Conservation (phyloP, 2,888 invertebrate genomes). For the Sinopyrophorus schimmeli region DNA sequence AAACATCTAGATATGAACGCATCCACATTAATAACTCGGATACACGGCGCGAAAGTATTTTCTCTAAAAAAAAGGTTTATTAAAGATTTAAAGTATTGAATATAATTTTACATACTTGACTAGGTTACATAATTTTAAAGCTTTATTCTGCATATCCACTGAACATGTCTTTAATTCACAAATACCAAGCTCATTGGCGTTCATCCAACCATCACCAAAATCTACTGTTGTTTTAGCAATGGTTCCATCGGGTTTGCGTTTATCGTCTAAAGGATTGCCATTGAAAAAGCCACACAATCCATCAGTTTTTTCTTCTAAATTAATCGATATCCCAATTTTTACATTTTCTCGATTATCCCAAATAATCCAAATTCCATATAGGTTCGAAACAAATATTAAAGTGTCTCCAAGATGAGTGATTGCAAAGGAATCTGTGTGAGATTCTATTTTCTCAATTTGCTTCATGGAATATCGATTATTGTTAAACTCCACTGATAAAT, state of each 20-base stretch:
- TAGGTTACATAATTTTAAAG: slow-evolving; percentile 69
- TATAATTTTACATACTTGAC: slow-evolving; percentile 63
- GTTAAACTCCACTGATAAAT: slow-evolving; percentile 69
- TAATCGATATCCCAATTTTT: slow-evolving; percentile 71
- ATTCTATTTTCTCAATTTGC: slow-evolving; percentile 64
- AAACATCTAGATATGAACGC: slow-evolving; percentile 73
- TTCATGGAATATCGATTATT: slow-evolving; percentile 65
- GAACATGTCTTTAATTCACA: slow-evolving; percentile 70
- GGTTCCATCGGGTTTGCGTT: slow-evolving; percentile 69
- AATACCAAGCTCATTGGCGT: slow-evolving; percentile 55
- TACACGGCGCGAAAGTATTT: slow-evolving; percentile 68
- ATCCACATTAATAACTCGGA: slow-evolving; percentile 65
- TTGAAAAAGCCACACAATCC: slow-evolving; percentile 82
- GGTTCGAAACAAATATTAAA: slow-evolving; percentile 68
- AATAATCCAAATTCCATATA: slow-evolving; percentile 73
- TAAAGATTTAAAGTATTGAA: slow-evolving; percentile 2
- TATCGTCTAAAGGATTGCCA: slow-evolving; percentile 68
- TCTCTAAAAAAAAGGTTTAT: too few species aligned
- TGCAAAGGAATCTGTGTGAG: slow-evolving; percentile 63
- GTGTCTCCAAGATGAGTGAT: slow-evolving; percentile 71
- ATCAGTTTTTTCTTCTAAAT: slow-evolving; percentile 66
- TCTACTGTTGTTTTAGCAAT: slow-evolving; percentile 65
- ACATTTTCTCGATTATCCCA: slow-evolving; percentile 65
- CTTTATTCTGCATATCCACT: slow-evolving; percentile 63
- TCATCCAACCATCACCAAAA: slow-evolving; percentile 79